phyloP scores from a whole-genome alignment of 1,140 invertebrate species.

The Zaprionus lachaisei region DNA sequence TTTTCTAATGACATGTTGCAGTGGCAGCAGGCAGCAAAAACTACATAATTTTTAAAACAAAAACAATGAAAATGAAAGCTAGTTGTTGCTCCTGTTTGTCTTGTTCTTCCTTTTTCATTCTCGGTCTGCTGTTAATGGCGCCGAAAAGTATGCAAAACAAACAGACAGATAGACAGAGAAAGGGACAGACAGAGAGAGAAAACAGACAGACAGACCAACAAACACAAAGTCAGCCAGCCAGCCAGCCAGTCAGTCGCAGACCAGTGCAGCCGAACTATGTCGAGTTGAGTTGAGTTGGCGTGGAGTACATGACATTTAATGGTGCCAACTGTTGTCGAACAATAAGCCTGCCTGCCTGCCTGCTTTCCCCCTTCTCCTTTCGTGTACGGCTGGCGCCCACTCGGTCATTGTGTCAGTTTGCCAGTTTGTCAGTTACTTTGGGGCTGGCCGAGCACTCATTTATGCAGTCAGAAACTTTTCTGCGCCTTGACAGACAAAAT shows the following conservation, averaged over 20 bases:
- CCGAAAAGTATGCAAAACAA: conserved; percentile 61
- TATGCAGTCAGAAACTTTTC: conserved; percentile 29
- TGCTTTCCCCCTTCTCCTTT: not conserved
- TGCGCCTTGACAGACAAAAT: conserved; percentile 36
- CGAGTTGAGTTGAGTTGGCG: conserved; percentile 38
- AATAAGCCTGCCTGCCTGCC: conserved; percentile 32
- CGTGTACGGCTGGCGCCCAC: conserved; percentile 18
- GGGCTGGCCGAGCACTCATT: conserved; percentile 13
- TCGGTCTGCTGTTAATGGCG: conserved; percentile 55
- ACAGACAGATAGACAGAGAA: conserved; percentile 20
- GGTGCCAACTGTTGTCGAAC: conserved; percentile 59
- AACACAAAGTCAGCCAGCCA: not conserved
- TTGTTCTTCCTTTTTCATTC: conserved; percentile 13
- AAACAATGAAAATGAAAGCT: conserved; percentile 29
- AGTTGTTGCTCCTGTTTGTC: conserved; percentile 20
- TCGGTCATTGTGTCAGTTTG: conserved; percentile 61
- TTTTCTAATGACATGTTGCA: conserved; percentile 59
- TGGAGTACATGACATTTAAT: conserved; percentile 62
- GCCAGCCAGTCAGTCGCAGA: conserved; percentile 23
- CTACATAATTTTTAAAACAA: conserved; percentile 56
- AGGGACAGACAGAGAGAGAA: not conserved
- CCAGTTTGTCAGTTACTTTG: conserved; percentile 29
- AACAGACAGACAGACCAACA: not conserved
- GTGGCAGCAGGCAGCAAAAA: conserved; percentile 49
- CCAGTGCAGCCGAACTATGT: conserved; percentile 12